Base-by-base conservation (phyloP, 2,113 vertebrate species). In the Progne subis region DNA sequence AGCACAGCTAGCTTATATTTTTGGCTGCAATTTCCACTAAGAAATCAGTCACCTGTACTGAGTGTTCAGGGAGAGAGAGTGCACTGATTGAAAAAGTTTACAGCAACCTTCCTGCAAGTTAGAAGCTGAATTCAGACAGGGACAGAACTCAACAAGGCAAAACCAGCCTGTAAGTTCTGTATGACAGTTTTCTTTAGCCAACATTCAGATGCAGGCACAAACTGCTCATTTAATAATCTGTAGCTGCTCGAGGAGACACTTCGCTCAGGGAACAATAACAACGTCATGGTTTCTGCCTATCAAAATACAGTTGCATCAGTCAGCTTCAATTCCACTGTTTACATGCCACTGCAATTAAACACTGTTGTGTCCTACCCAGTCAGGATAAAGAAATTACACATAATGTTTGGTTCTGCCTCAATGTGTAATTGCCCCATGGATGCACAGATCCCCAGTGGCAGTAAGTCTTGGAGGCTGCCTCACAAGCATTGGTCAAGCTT, bases 231-330 rank as follows among this genome's bases (percentile, higher is more conserved):
- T 69, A 82, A 88, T 57, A 46, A 31, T 88, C 63, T 46, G 28
- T 75, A 92, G 72, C 80, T 93, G 60, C 86, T 86, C 37, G 69
- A 95, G 78, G 44, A 94, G 53, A 93, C 82, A 86, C 72, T 95
- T 83, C 18, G 37, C 88, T 70, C 55, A 88, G 47, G 46, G 37
- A 95, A 95, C 77, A 91, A 86, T 20, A 94, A 71, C 19, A 43
- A 41, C 2, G 4, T 88, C 92, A 90, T 88, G 76, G 88, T 68
- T 94, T 86, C 72, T 95, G 92, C 94, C 94, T 88, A 83, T 43
- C 72, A 93, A 90, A 90, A 78, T n/a, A 75, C 25, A 82, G 69
- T 93, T 96, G 86, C 93, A 60, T 90, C 94, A 96, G 75, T 78
- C 55, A 89, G 56, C 82, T 53, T 92, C 82, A 90, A 57, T 60